phyloP scores from a whole-genome alignment of 2,797 vertebrate species.

The Scarus forsteni region DNA sequence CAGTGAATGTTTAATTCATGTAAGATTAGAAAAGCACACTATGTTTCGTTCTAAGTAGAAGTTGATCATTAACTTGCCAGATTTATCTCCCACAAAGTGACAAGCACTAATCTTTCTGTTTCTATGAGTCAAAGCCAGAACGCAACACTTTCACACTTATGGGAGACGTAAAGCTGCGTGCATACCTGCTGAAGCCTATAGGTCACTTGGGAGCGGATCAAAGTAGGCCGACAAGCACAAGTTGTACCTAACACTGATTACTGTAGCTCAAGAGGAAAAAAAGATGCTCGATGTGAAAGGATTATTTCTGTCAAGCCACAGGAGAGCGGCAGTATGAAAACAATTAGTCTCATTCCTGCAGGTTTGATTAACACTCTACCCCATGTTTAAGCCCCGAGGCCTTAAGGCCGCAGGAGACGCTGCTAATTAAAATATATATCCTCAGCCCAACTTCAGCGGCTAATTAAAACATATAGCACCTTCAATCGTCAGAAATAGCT shows the following conservation, averaged over 20 bases:
- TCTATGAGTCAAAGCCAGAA: conserved; percentile 40
- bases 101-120: not conserved
- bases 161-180: not conserved
- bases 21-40: too few relatives aligned
- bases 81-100: conserved; percentile 5
- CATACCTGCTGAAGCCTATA: conserved; percentile 45
- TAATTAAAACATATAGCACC: conserved; percentile 80
- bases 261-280: conserved; percentile 5
- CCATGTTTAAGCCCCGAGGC: conserved; percentile 66
- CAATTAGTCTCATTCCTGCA: conserved; percentile 81
- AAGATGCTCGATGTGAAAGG: conserved; percentile 35
- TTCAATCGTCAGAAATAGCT: conserved; percentile 72
- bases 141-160: conserved; percentile 29
- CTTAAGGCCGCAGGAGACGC: conserved; percentile 64
- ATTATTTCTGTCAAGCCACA: conserved; percentile 71
- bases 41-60: too few relatives aligned
- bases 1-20: too few relatives aligned
- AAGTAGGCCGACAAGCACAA: conserved; percentile 65
- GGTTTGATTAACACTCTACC: conserved; percentile 79
- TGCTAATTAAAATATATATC: conserved; percentile 81
- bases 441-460: conserved; percentile 55
- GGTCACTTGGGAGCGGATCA: conserved; percentile 47
- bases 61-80: not conserved
- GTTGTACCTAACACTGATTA: conserved; percentile 34
- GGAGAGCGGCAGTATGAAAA: conserved; percentile 67